Conservation (phyloP, 2,797 vertebrate genomes). For the Macropus fuliginosus region DNA sequence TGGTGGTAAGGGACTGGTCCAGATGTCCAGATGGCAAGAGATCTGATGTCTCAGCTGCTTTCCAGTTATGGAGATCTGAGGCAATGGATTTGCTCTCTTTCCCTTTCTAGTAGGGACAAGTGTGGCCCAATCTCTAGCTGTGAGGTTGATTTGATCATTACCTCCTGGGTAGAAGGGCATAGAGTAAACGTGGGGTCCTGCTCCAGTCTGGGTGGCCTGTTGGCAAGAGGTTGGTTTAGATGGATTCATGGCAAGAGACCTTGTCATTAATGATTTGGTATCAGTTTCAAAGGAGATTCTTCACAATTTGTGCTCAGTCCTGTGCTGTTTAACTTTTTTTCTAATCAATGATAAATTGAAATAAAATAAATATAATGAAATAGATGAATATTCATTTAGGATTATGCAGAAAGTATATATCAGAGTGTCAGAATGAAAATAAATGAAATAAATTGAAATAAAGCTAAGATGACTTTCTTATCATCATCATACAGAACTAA, state of each 20-base stretch:
- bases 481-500: neutral
- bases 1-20: slow-evolving; percentile 5
- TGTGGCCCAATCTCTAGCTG: neutral
- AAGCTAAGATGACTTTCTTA: neutral
- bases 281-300: neutral
- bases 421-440: too few species aligned
- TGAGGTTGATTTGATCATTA: neutral
- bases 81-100: neutral
- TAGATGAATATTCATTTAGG: too few species aligned
- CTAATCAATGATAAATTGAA: neutral
- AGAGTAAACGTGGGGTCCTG: neutral
- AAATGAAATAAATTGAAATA: neutral
- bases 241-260: neutral
- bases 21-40: slow-evolving; percentile 1
- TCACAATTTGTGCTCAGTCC: neutral
- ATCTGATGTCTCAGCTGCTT: neutral
- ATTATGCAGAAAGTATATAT: too few species aligned
- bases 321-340: neutral
- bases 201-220: neutral
- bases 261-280: neutral
- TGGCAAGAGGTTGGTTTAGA: neutral
- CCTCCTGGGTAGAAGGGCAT: neutral
- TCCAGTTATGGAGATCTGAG: neutral
- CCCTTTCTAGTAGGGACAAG: neutral
- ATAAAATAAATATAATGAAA: too few species aligned